Evolutionary conservation across 2,797 vertebrate genomes (phyloP), one percentile per base, ranked within the genome.

Genomic region (Acanthurus leucopareius): DNA sequence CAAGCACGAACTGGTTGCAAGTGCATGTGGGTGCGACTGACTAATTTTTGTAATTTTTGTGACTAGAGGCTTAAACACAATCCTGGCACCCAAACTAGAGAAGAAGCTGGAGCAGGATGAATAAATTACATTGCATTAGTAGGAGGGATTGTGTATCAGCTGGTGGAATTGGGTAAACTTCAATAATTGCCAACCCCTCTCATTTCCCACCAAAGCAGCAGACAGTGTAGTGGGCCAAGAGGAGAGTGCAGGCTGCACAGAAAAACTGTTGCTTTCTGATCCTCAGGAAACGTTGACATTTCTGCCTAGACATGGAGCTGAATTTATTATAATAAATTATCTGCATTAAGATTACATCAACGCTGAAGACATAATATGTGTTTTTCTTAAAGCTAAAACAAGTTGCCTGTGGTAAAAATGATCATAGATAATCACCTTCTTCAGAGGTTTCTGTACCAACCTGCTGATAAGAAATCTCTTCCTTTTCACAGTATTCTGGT

Each of bases 71-170:
- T 68, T 22, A 54, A 62, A 73, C 32, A 40, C 56, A 77, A 52
- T 68, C 49, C 40, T 82, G 75, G 78, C 45, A 68, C 19, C 20
- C 44, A 47, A 77, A 73, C 16, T 58, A 35, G 28, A 73, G 65
- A 53, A 61, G 38, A 71, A 35, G 38, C 65, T 58, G n/a, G 44
- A 80, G 53, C 48, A 35, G 38, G 16, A 75, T 68, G 72, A 85
- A 73, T 79, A 83, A 57, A 84, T 75, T 44, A 80, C 20, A 49
- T 48, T 19, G 56, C 62, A 52, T 81, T 70, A 76, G 58, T 57
- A 67, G 65, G 69, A 66, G 47, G 25, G 32, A 42, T 51, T 51
- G 69, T 59, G 54, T 53, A 51, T 80, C 61, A 74, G 71, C 65
- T 69, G 25, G 58, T 25, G 68, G 35, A 79, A 49, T 52, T 65